A percentile compares a stretch with the other conserved stretches of the same genome.
Conservation (phyloP, 2,113 vertebrate species). For the Acrocephalus arundinaceus region DNA sequence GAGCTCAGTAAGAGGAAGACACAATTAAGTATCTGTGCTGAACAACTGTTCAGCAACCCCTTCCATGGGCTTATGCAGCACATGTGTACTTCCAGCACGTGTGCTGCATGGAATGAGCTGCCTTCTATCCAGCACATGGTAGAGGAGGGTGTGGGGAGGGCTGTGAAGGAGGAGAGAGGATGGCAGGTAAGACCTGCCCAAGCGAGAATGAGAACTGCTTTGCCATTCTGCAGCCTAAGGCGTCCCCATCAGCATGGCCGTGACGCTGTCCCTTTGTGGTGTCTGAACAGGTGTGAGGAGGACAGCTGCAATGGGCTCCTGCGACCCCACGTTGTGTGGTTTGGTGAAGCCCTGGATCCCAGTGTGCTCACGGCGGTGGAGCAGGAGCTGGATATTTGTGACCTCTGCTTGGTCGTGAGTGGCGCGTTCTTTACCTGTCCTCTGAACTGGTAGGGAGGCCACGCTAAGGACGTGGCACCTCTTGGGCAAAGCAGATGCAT, state of each 20-base stretch:
- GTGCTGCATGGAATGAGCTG: background rate
- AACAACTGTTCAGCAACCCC: background rate
- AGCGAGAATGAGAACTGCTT: background rate
- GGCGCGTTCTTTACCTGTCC: accelerated
- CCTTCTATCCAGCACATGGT: accelerated
- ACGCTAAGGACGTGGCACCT: accelerated
- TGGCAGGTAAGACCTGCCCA: accelerated
- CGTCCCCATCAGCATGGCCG: accelerated
- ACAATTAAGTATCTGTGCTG: background rate
- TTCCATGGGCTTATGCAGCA: background rate
- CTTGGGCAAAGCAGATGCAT: background rate
- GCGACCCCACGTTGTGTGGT: conserved; percentile 94
- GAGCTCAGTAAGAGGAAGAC: background rate
- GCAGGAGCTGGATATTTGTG: conserved; percentile 90
- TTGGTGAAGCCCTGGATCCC: conserved; percentile 93
- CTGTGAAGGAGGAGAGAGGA: background rate
- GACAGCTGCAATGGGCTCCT: conserved; percentile 85
- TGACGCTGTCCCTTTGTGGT: accelerated
- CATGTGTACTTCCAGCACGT: accelerated
- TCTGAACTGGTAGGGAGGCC: accelerated
- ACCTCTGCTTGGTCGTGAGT: conserved; percentile 94
- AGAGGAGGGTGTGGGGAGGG: background rate
- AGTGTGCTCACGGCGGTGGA: conserved; percentile 86
- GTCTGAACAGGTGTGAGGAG: conserved; percentile 81
- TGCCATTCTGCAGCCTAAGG: accelerated